Evolutionary conservation across 2,113 vertebrate genomes (phyloP).

Genomic region (Neomonachus schauinslandi): DNA sequence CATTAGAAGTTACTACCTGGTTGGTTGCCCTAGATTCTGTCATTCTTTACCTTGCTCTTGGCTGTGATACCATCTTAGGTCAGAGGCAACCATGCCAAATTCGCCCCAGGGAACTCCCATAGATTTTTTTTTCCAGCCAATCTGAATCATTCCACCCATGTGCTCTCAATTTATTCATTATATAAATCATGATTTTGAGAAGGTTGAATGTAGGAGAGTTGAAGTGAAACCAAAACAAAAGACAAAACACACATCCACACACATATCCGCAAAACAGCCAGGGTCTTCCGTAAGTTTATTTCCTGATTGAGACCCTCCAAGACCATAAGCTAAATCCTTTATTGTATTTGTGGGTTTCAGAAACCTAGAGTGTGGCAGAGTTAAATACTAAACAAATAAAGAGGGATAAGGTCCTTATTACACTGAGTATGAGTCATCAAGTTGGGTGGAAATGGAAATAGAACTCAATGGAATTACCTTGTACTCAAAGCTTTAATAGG

Average conservation of each 20-base stretch:
- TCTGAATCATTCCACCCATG: not conserved
- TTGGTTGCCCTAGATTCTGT: not conserved
- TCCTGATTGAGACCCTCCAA: not conserved
- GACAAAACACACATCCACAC: not conserved
- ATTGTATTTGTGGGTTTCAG: slow-evolving; percentile 3
- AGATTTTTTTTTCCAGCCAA: slow-evolving; percentile 18
- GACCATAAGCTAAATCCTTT: not conserved
- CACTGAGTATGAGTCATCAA: not conserved
- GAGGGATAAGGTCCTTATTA: not conserved
- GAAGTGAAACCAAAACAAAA: slow-evolving; percentile 43
- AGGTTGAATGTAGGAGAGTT: not conserved
- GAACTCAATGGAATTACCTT: not conserved
- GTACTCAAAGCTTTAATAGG: not conserved
- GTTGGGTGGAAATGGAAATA: not conserved
- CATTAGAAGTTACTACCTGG: not conserved
- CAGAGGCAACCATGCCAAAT: not conserved
- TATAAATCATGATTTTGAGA: slow-evolving; percentile 16
- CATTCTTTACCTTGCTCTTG: not conserved
- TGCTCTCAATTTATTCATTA: slow-evolving; percentile 53
- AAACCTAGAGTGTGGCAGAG: not conserved
- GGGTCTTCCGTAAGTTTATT: not conserved
- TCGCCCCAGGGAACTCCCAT: not conserved
- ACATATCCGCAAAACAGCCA: not conserved
- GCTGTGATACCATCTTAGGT: not conserved
- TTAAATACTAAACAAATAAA: slow-evolving; percentile 49